A percentile compares a stretch with the other conserved stretches of the same genome.
Conservation (phyloP, 2,113 vertebrate genomes). For the Mormyrus iriodes region DNA sequence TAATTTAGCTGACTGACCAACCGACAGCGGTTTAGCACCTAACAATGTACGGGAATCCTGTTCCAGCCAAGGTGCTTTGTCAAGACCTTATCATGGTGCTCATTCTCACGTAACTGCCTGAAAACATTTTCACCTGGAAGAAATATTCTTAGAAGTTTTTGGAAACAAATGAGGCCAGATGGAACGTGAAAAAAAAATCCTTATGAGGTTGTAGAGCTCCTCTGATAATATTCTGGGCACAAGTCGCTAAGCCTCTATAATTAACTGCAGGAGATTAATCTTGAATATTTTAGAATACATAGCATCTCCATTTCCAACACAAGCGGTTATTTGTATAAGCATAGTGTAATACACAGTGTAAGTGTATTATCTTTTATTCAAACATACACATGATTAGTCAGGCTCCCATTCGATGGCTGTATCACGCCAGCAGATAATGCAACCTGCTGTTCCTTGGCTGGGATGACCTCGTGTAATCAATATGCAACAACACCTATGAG, state of each 20-base stretch:
- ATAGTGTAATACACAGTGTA: not conserved
- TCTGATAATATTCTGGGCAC: constrained; percentile 17
- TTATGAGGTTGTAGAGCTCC: not conserved
- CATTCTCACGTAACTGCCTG: not conserved
- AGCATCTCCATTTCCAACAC: constrained; percentile 6
- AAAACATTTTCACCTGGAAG: not conserved
- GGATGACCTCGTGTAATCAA: not conserved
- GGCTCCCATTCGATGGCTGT: not conserved
- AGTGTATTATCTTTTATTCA: constrained; percentile 22
- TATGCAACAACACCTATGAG: not conserved
- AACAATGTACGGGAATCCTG: not conserved
- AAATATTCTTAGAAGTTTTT: constrained; percentile 3
- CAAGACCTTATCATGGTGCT: not conserved
- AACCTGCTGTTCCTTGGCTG: not conserved
- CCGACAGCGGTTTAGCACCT: not conserved
- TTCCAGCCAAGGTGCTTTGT: not conserved
- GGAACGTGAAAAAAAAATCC: not conserved
- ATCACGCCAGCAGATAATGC: not conserved
- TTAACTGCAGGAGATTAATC: constrained; percentile 27
- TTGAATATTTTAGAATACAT: constrained; percentile 6
- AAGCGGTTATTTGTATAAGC: constrained; percentile 10
- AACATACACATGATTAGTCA: constrained; percentile 17
- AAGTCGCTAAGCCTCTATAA: constrained; percentile 22
- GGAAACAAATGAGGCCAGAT: not conserved
- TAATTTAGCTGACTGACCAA: not conserved